Percentiles rank a stretch among this genome's conserved stretches.
These are phyloP conservation scores for Intellagama lesueurii DNA, from an alignment of 2,797 vertebrate species.

Conservation along the genomic window DNA sequence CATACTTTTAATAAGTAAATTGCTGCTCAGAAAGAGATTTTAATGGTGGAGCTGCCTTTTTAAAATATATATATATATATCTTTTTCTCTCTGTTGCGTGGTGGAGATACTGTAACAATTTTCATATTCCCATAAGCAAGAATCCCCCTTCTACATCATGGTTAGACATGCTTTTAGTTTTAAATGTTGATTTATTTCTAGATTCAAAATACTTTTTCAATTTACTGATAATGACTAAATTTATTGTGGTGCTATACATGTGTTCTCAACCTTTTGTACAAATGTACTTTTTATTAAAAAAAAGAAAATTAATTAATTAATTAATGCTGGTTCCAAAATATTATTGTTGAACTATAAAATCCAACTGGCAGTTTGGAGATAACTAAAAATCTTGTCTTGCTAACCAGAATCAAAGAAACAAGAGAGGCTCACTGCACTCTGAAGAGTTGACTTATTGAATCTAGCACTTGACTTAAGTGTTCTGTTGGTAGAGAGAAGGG, in stretches of 20 bases:
- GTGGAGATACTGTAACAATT: background rate
- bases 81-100: background rate
- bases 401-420: background rate
- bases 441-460: no score
- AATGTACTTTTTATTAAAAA: no score
- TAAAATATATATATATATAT: no score
- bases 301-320: background rate
- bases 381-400: slow-evolving; percentile 9
- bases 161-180: slow-evolving; percentile 21
- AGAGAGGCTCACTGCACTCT: no score
- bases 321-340: background rate
- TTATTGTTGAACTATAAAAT: background rate
- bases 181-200: background rate
- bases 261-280: no score
- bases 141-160: background rate
- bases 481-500: no score
- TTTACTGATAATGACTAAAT: no score
- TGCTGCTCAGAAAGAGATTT: no score
- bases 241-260: no score
- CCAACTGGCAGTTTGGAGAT: background rate
- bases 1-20: no score
- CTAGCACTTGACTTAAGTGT: no score
- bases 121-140: background rate
- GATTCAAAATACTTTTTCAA: background rate
- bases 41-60: no score